phyloP scores from a whole-genome alignment of 1,140 invertebrate genomes.

The Drosophila parabipectinata region DNA sequence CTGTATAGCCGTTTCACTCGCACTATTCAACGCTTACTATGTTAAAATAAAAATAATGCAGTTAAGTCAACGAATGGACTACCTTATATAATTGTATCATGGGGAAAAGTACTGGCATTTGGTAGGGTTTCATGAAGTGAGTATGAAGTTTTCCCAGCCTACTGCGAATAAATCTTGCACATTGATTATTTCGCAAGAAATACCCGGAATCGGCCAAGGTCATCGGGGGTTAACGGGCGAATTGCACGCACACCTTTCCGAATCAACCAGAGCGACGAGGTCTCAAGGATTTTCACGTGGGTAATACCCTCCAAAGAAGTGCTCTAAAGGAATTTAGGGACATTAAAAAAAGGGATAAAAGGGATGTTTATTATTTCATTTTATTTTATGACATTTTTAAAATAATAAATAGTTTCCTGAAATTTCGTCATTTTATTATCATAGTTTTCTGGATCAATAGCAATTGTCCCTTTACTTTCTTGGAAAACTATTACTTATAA shows the following conservation, averaged over 20 bases:
- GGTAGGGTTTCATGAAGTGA: conserved; percentile 19
- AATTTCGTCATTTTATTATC: background rate
- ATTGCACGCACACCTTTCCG: conserved; percentile 59
- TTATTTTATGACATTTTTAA: too few species aligned
- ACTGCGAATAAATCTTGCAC: conserved; percentile 2
- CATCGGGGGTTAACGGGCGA: conserved; percentile 55
- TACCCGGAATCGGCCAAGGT: conserved; percentile 66
- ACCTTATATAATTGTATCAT: too few species aligned
- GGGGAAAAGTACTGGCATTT: too few species aligned
- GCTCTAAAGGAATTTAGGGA: background rate
- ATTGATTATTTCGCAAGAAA: conserved; percentile 57
- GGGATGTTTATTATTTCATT: too few species aligned
- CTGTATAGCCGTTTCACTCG: too few species aligned
- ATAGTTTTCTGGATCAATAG: too few species aligned
- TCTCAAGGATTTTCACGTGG: conserved; percentile 24
- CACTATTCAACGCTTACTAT: too few species aligned
- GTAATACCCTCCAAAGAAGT: background rate
- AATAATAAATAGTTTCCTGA: background rate
- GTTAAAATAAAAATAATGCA: too few species aligned
- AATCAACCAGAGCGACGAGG: background rate
- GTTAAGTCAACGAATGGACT: too few species aligned
- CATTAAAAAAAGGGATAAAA: too few species aligned
- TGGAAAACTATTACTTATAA: background rate
- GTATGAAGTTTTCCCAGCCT: conserved; percentile 3
- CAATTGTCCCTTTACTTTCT: background rate